Conservation (phyloP, 2,888 invertebrate genomes). For the Bruchidius siliquastri region DNA sequence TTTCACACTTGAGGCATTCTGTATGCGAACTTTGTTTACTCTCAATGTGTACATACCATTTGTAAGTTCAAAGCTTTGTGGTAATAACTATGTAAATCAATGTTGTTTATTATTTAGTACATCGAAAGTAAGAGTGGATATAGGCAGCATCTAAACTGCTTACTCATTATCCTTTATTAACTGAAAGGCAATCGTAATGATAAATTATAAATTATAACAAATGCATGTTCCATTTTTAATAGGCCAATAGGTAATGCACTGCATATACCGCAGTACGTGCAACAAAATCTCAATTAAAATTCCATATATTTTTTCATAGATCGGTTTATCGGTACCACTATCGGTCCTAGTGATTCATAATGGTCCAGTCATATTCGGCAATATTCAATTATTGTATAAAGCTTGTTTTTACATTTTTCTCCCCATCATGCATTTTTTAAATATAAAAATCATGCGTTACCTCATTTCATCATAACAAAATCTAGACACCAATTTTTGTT, state of each 20-base stretch:
- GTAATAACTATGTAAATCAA: no score
- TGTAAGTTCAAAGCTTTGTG: no score
- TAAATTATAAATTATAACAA: neutral
- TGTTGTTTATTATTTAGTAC: neutral
- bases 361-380: neutral
- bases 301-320: neutral
- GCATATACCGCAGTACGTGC: neutral
- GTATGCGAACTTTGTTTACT: no score
- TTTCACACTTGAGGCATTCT: no score
- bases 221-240: neutral
- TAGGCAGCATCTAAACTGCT: neutral
- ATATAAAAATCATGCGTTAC: no score
- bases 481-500: no score
- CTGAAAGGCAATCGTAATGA: neutral
- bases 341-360: neutral
- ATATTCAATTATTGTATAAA: no score
- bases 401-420: no score
- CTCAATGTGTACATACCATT: no score
- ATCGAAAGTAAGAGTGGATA: neutral
- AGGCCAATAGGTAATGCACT: neutral
- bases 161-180: neutral
- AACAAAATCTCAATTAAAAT: neutral
- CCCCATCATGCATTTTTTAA: no score
- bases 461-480: no score
- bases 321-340: neutral